These are phyloP conservation scores for Drosophila tripunctata DNA, from an alignment of 2,888 invertebrate genomes.

Conservation along the genomic window DNA sequence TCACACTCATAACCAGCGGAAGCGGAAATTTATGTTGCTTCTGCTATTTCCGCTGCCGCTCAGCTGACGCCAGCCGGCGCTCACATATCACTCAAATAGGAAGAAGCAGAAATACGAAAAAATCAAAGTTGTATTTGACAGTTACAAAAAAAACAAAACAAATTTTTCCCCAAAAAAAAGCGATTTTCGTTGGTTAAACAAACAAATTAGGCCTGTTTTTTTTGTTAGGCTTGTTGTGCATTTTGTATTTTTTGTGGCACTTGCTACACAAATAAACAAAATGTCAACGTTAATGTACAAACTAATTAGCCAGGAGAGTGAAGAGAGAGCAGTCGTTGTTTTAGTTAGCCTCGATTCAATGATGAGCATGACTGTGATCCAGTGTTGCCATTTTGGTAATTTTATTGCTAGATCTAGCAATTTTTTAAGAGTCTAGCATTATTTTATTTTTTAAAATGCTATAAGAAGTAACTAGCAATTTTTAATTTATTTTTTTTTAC, in stretches of 20 bases:
- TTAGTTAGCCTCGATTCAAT: too few relatives aligned
- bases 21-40: constrained; percentile 73
- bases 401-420: too few relatives aligned
- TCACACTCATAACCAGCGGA: constrained; percentile 53
- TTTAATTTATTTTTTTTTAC: too few relatives aligned
- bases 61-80: constrained; percentile 56
- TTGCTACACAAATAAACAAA: constrained; percentile 68
- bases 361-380: too few relatives aligned
- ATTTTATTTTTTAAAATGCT: too few relatives aligned
- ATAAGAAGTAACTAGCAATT: too few relatives aligned
- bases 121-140: constrained; percentile 60
- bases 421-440: too few relatives aligned
- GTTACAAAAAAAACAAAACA: constrained; percentile 23
- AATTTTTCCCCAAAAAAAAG: constrained; percentile 41
- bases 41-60: constrained; percentile 51
- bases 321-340: constrained; percentile 8
- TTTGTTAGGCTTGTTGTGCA: constrained; percentile 64
- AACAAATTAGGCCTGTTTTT: constrained; percentile 66
- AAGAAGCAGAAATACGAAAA: constrained; percentile 11
- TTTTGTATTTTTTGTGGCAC: constrained; percentile 38
- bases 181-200: constrained; percentile 48
- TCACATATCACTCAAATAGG: constrained; percentile 38
- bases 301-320: constrained; percentile 65
- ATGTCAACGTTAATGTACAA: constrained; percentile 74
- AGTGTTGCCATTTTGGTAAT: too few relatives aligned